These are phyloP conservation scores for Cepaea nemoralis DNA, from an alignment of 1,140 invertebrate species.

Conservation along the genomic window DNA sequence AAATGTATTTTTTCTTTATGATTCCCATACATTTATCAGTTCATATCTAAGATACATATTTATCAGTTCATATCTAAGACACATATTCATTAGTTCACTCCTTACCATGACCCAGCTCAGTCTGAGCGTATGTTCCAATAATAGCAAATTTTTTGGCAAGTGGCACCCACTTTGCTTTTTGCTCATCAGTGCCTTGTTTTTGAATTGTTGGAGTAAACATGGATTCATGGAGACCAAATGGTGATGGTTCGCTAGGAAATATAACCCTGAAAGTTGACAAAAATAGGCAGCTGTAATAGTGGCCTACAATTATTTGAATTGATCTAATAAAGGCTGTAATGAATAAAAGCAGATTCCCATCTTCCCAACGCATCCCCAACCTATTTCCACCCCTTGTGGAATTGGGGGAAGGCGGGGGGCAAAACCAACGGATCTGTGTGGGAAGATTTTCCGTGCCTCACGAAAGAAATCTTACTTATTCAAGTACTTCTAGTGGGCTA, in stretches of 20 bases:
- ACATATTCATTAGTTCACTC: not conserved
- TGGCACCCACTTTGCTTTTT: slow-evolving; percentile 87
- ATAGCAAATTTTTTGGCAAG: slow-evolving; percentile 85
- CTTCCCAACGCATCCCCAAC: too few relatives aligned
- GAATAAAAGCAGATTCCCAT: too few relatives aligned
- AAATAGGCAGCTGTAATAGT: not conserved
- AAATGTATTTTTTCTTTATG: too few relatives aligned
- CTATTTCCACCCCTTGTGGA: too few relatives aligned
- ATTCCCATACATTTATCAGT: too few relatives aligned
- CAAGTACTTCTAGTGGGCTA: too few relatives aligned
- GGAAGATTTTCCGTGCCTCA: too few relatives aligned
- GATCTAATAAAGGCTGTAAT: not conserved
- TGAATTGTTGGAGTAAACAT: slow-evolving; percentile 93
- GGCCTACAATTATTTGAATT: not conserved
- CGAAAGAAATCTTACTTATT: too few relatives aligned
- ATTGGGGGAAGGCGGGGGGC: too few relatives aligned
- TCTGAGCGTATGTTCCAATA: slow-evolving; percentile 94
- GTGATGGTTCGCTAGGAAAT: slow-evolving; percentile 38
- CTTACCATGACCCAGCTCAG: slow-evolving; percentile 89
- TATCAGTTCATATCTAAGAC: too few relatives aligned
- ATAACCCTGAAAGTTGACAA: slow-evolving; percentile 43
- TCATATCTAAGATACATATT: too few relatives aligned
- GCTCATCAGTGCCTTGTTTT: slow-evolving; percentile 87
- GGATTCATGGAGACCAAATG: slow-evolving; percentile 78
- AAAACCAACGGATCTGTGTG: too few relatives aligned